These are phyloP conservation scores for Mustelus asterias DNA, from an alignment of 2,113 vertebrate genomes.

Conservation along the genomic window DNA sequence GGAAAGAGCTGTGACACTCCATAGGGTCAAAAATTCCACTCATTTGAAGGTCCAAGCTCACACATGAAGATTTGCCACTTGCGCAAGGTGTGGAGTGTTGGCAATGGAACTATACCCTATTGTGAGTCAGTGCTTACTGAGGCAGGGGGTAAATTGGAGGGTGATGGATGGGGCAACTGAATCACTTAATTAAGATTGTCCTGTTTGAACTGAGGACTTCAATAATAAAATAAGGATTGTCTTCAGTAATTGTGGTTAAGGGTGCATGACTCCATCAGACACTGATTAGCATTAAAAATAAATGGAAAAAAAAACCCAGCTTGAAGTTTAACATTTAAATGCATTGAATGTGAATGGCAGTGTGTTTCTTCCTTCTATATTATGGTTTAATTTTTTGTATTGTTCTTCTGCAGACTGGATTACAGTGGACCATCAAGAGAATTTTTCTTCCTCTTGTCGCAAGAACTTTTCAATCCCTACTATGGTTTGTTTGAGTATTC, in stretches of 20 bases:
- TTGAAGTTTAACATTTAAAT: not conserved
- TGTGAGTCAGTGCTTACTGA: not conserved
- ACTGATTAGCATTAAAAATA: not conserved
- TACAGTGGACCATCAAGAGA: constrained; percentile 95
- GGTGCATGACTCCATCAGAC: not conserved
- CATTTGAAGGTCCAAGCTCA: not conserved
- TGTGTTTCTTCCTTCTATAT: not conserved
- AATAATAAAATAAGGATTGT: not conserved
- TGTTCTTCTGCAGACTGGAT: constrained; percentile 70
- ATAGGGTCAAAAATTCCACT: not conserved
- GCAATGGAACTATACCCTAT: not conserved
- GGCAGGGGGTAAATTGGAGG: not conserved
- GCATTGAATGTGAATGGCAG: not conserved
- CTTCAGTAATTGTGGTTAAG: not conserved
- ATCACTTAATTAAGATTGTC: not conserved
- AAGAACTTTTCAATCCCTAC: constrained; percentile 98
- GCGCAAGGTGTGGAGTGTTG: not conserved
- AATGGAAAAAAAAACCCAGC: not conserved
- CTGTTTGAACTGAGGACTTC: not conserved
- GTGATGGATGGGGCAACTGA: not conserved
- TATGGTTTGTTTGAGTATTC: constrained; percentile 98
- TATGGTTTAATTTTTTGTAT: constrained; percentile 36
- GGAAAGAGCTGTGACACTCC: not conserved
- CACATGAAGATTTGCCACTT: not conserved
- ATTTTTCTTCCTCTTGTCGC: constrained; percentile 97